These are phyloP conservation scores for Epinephelus lanceolatus DNA, from an alignment of 2,113 vertebrate species.

Conservation along the genomic window DNA sequence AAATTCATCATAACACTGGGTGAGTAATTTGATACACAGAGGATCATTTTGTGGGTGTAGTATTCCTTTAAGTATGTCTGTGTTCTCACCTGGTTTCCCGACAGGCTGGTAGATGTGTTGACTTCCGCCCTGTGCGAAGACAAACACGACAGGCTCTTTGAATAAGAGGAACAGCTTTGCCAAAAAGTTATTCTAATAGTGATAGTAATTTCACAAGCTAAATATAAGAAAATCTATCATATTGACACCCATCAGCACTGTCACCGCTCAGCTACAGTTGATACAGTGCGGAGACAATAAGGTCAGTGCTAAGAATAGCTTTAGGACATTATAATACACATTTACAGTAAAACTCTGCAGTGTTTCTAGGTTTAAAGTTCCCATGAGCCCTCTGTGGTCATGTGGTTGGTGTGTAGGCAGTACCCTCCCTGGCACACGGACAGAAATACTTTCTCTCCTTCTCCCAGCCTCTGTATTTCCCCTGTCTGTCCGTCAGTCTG, in stretches of 20 bases:
- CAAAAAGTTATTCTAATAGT: not conserved
- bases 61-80: not conserved
- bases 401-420: slow-evolving; percentile 69
- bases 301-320: not conserved
- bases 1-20: too few relatives aligned
- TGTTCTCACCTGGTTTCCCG: slow-evolving; percentile 76
- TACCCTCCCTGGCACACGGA: slow-evolving; percentile 56
- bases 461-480: slow-evolving; percentile 47
- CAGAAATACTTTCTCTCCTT: slow-evolving; percentile 65
- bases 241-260: not conserved
- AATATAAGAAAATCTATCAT: not conserved
- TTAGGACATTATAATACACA: slow-evolving; percentile 8
- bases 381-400: slow-evolving; percentile 70
- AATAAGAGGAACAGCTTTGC: not conserved
- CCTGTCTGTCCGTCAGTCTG: slow-evolving; percentile 8
- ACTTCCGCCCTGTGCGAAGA: slow-evolving; percentile 72
- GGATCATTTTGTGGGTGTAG: too few relatives aligned
- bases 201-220: not conserved
- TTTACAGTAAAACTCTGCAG: slow-evolving; percentile 34
- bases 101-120: slow-evolving; percentile 82
- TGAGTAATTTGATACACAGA: too few relatives aligned
- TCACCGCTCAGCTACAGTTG: not conserved
- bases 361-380: slow-evolving; percentile 51
- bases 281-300: not conserved
- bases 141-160: slow-evolving; percentile 4